Conservation (phyloP, 2,113 vertebrate genomes). For the Chaetura pelagica region DNA sequence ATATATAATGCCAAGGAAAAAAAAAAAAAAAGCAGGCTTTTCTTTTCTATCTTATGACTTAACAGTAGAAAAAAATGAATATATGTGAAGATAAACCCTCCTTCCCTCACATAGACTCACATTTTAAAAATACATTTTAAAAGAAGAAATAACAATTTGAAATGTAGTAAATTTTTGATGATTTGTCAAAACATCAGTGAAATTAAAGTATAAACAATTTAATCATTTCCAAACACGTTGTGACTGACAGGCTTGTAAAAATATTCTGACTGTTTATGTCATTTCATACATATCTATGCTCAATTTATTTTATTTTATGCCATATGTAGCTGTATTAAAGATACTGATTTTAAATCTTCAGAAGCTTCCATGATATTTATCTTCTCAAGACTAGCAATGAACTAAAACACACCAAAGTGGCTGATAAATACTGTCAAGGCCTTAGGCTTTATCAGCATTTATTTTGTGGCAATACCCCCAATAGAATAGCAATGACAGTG, state of each 20-base stretch:
- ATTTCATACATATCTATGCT: background rate
- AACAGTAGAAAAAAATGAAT: background rate
- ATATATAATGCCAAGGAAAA: background rate
- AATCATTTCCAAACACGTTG: background rate
- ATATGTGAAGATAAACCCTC: background rate
- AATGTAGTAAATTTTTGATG: background rate
- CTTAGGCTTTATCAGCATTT: background rate
- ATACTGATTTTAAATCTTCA: background rate
- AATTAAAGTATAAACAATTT: background rate
- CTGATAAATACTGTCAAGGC: background rate
- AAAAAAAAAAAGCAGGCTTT: background rate
- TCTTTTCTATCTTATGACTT: background rate
- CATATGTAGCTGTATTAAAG: background rate
- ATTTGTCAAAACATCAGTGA: background rate
- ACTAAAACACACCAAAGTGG: background rate
- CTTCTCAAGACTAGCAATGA: background rate
- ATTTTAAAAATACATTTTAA: background rate
- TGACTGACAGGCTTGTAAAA: background rate
- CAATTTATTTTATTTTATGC: background rate
- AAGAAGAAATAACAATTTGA: background rate
- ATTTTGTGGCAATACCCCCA: background rate
- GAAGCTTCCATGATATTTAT: background rate
- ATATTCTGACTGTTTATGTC: background rate
- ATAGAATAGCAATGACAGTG: background rate
- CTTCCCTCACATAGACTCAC: fast-evolving